Evolutionary conservation across 2,797 vertebrate species (phyloP).

Genomic region (Gymnopithys bicolor): DNA sequence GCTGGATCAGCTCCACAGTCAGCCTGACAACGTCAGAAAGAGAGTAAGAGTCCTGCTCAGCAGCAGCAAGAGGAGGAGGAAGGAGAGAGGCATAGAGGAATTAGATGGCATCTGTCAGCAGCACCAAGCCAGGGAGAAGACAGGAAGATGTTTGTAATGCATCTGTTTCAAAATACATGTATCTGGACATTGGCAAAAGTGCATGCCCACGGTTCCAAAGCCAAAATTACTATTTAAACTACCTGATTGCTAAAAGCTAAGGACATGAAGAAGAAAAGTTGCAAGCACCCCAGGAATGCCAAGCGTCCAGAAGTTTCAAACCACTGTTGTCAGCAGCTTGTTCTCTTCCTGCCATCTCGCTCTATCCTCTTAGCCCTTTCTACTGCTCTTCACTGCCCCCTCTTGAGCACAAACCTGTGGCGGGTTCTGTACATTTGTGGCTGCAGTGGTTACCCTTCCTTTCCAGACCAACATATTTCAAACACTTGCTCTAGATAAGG

Average conservation of each 20-base stretch:
- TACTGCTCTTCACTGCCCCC: not conserved
- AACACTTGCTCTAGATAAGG: slow-evolving; percentile 20
- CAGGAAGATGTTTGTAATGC: not conserved
- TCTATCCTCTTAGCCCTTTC: not conserved
- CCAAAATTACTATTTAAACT: not conserved
- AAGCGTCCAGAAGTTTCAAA: not conserved
- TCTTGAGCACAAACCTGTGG: not conserved
- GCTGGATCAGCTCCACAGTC: not conserved
- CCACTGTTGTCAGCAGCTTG: not conserved
- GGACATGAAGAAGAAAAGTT: not conserved
- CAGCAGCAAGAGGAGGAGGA: not conserved
- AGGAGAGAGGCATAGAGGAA: not conserved
- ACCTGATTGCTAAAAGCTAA: not conserved
- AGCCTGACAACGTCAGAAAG: not conserved
- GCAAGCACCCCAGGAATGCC: not conserved
- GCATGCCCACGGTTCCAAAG: not conserved
- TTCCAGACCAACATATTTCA: not conserved
- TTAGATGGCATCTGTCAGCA: not conserved
- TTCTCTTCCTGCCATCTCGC: not conserved
- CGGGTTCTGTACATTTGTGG: not conserved
- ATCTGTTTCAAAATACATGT: not conserved
- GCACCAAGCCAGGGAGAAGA: not conserved
- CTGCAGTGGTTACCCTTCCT: slow-evolving; percentile 12
- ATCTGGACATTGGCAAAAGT: not conserved
- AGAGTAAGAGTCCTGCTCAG: not conserved